phyloP scores from a whole-genome alignment of 2,888 invertebrate genomes.

The Nymphalis c-album region DNA sequence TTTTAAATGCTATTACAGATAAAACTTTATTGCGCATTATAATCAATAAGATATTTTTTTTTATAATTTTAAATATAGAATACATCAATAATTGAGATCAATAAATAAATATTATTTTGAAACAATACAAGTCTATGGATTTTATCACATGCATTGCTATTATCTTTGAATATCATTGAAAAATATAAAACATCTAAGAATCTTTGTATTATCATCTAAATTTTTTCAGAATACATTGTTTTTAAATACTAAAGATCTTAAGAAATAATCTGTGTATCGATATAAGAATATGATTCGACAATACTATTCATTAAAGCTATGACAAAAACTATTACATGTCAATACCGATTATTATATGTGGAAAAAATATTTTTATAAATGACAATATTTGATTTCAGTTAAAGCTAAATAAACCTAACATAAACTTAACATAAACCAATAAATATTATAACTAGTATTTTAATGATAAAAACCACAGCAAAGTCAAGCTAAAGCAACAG shows the following conservation, averaged over 20 bases:
- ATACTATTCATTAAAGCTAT: slow-evolving; percentile 33
- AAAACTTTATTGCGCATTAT: slow-evolving; percentile 40
- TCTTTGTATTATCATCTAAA: slow-evolving; percentile 30
- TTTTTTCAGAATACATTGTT: slow-evolving; percentile 26
- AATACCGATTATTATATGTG: background rate
- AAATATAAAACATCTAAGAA: slow-evolving; percentile 49
- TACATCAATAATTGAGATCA: slow-evolving; percentile 56
- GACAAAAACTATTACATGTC: slow-evolving; percentile 17
- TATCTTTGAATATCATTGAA: slow-evolving; percentile 52
- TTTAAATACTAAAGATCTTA: slow-evolving; percentile 23
- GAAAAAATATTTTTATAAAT: slow-evolving; percentile 12
- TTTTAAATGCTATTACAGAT: slow-evolving; percentile 47
- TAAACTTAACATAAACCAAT: slow-evolving; percentile 46
- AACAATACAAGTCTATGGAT: slow-evolving; percentile 40
- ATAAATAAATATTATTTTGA: slow-evolving; percentile 40
- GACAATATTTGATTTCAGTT: slow-evolving; percentile 17
- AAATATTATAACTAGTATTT: slow-evolving; percentile 43
- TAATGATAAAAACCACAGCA: slow-evolving; percentile 59
- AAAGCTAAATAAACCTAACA: slow-evolving; percentile 42
- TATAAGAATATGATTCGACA: slow-evolving; percentile 44
- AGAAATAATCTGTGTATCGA: slow-evolving; percentile 19
- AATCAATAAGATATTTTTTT: slow-evolving; percentile 27
- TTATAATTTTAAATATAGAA: slow-evolving; percentile 42
- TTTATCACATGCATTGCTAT: slow-evolving; percentile 44
- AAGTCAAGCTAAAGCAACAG: slow-evolving; percentile 72